Base-by-base conservation (phyloP, 2,888 invertebrate species). In the Melinaea marsaeus region DNA sequence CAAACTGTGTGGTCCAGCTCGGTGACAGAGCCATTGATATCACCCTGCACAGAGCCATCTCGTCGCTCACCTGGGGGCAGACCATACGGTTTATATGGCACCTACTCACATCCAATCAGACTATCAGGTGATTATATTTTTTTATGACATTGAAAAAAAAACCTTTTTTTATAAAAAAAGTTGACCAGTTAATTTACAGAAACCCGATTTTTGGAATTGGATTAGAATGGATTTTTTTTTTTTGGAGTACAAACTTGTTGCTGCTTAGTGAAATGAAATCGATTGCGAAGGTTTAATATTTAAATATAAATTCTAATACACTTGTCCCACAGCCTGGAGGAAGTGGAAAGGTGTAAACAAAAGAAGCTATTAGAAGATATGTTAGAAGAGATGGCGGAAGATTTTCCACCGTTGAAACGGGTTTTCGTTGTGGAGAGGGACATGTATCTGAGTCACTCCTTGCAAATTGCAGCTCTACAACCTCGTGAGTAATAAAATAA, bases 371-470 rank as follows among this genome's bases (percentile, higher is more conserved):
- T 99, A 13, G 98, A 98, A 75, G 96, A 98, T 78, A 93, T 99
- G 88, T 89, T 99, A 77, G 94, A 95, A 55, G 97, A 98, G 82
- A 95, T 99, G 95, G 95, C 97, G 2, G 97, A 95, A 57, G 96
- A 98, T 82, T 99, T 96, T 84, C 99, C 99, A 0, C 95, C 95
- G 2, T 92, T 99, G 61, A 95, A 95, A 66, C 93, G 95, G 73
- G 98, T 99, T 42, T 98, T 99, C 84, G 95, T 99, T 0, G 94
- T 95, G 42, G 99, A 99, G 85, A 92, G 99, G 48, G 99, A 99
- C 86, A 92, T 96, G 72, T 99, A 93, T 85, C 92, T 99, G 63
- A 96, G 98, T 13, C 94, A 98, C 83, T 96, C 97, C 0, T 90
- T 99, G 63, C 96, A 97, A 81, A 82, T 94, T 74, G 83, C 94